Evolutionary conservation across 2,888 invertebrate genomes (phyloP).

Genomic region (Sussaba pulchella): DNA sequence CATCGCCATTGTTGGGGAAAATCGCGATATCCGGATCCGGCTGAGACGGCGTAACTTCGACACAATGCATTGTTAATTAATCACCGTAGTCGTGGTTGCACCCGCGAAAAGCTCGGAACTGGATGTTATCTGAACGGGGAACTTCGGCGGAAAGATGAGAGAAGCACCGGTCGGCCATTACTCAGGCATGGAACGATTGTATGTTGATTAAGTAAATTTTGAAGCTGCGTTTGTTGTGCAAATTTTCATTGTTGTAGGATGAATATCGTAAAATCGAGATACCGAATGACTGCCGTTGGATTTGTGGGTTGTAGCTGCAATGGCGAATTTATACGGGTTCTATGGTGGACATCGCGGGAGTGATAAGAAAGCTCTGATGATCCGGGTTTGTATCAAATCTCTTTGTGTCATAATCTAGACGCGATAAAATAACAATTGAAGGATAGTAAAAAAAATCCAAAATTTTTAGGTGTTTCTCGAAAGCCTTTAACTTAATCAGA

Average conservation of each 20-base stretch:
- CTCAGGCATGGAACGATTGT: too few species aligned
- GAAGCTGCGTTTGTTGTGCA: neutral
- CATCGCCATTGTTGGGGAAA: too few species aligned
- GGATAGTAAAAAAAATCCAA: too few species aligned
- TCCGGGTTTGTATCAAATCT: neutral
- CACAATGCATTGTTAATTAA: slow-evolving; percentile 17
- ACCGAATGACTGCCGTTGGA: neutral
- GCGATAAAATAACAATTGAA: too few species aligned
- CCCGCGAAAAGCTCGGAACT: too few species aligned
- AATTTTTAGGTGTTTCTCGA: too few species aligned
- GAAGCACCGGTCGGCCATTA: too few species aligned
- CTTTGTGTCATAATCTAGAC: neutral
- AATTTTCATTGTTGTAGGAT: neutral
- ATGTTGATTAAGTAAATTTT: too few species aligned
- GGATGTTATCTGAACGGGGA: slow-evolving; percentile 7
- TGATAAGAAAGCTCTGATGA: neutral
- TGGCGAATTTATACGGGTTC: neutral
- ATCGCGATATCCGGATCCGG: too few species aligned
- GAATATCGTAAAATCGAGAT: neutral
- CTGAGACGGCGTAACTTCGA: too few species aligned
- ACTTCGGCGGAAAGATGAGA: slow-evolving; percentile 1
- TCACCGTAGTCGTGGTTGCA: slow-evolving; percentile 16
- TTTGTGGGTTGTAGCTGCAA: neutral
- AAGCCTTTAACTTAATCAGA: too few species aligned
- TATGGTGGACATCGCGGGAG: neutral